A percentile compares a stretch with the other conserved stretches of the same genome.
These are phyloP conservation scores for Apogon hyalosoma DNA, from an alignment of 2,797 vertebrate species.

Conservation along the genomic window DNA sequence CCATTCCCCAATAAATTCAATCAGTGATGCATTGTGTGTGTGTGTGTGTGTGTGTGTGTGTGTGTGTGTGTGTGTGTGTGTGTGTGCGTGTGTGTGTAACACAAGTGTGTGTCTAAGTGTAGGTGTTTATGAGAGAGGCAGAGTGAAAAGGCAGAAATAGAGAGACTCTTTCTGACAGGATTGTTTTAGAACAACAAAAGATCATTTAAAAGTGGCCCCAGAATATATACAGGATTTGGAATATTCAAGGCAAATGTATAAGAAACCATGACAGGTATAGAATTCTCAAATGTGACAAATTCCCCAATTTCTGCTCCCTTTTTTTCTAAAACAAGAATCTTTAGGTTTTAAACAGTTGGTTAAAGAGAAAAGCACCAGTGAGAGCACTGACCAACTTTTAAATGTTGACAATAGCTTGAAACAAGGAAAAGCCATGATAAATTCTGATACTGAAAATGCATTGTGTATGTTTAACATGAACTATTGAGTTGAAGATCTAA, in stretches of 20 bases:
- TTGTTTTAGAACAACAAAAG: conserved; percentile 57
- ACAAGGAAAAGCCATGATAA: neutral
- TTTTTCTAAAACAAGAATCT: too few species aligned
- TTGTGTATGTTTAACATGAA: too few species aligned
- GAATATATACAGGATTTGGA: conserved; percentile 42
- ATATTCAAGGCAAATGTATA: conserved; percentile 38
- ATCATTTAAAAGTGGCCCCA: conserved; percentile 59
- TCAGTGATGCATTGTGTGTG: conserved; percentile 75
- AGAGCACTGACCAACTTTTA: too few species aligned
- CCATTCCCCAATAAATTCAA: conserved; percentile 85
- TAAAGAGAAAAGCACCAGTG: too few species aligned
- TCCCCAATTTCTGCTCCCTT: too few species aligned
- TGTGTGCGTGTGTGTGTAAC: conserved; percentile 36
- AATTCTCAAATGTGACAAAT: too few species aligned
- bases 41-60: conserved; percentile 53
- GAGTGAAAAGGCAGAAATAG: conserved; percentile 17
- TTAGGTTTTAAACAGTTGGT: too few species aligned
- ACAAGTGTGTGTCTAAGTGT: conserved; percentile 31
- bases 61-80: conserved; percentile 52
- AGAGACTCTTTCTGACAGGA: conserved; percentile 50
- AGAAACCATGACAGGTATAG: too few species aligned
- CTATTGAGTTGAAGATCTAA: too few species aligned
- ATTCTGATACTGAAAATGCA: too few species aligned
- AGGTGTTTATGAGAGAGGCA: conserved; percentile 45
- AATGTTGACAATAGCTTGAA: too few species aligned